Evolutionary conservation across 2,113 vertebrate species (phyloP).

Genomic region (Varanus salvator): DNA sequence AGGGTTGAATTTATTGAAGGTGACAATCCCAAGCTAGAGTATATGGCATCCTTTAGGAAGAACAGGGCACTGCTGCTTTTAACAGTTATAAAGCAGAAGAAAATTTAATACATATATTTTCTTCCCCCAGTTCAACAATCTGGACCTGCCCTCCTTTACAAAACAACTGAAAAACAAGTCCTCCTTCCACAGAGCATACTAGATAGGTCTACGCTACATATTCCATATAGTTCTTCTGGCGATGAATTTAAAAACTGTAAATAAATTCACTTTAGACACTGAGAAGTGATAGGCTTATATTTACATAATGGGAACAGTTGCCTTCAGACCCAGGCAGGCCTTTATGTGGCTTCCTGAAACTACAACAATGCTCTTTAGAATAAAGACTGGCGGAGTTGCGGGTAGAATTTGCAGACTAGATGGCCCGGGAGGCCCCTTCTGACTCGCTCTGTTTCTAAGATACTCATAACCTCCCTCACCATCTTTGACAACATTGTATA

Average conservation of each 20-base stretch:
- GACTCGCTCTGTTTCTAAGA: no score
- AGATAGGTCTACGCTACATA: neutral
- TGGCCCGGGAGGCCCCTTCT: no score
- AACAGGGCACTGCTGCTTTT: neutral
- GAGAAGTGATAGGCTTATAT: neutral
- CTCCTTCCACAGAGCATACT: neutral
- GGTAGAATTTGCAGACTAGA: no score
- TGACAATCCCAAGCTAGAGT: no score
- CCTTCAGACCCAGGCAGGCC: neutral
- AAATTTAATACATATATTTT: neutral
- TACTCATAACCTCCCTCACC: neutral
- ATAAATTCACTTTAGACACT: neutral
- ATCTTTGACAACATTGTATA: constrained; percentile 67
- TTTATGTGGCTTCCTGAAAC: neutral
- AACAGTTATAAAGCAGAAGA: neutral
- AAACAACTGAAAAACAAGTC: neutral
- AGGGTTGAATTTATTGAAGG: neutral
- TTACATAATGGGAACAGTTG: constrained; percentile 26
- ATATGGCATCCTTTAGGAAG: no score
- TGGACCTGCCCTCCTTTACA: neutral
- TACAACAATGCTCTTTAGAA: constrained; percentile 68
- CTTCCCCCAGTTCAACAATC: neutral
- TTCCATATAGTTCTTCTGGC: neutral
- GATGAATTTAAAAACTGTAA: neutral
- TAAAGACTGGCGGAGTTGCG: neutral